phyloP scores from a whole-genome alignment of 1,140 invertebrate genomes.

The Mesaphorura yosii region DNA sequence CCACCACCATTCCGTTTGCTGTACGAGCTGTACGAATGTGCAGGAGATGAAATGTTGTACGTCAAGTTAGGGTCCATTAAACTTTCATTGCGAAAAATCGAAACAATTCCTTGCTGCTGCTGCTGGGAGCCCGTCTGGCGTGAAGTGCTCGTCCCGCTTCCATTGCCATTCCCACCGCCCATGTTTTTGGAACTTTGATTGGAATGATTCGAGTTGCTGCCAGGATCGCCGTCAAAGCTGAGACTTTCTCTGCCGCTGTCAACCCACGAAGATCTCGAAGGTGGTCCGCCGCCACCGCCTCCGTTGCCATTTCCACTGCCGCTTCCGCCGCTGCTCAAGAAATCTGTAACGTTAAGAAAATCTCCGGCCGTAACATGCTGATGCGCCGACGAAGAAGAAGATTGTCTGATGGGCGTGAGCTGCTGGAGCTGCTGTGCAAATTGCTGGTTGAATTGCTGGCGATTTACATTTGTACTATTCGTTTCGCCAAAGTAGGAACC shows the following conservation, averaged over 20 bases:
- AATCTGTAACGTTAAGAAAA: slow-evolving; percentile 1
- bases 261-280: slow-evolving; percentile 23
- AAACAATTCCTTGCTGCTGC: background rate
- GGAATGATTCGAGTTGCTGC: slow-evolving; percentile 13
- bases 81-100: background rate
- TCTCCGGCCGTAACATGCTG: slow-evolving; percentile 1
- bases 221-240: slow-evolving; percentile 28
- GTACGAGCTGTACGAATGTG: too few species aligned
- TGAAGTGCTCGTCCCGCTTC: background rate
- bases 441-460: background rate
- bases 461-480: background rate
- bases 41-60: too few species aligned
- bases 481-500: slow-evolving; percentile 11
- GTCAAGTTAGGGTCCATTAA: too few species aligned
- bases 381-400: slow-evolving; percentile 2
- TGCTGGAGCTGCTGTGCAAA: background rate
- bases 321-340: background rate
- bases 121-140: background rate
- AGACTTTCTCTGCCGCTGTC: slow-evolving; percentile 28
- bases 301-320: background rate
- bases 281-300: slow-evolving; percentile 1
- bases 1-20: background rate
- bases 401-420: background rate
- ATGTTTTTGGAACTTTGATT: slow-evolving; percentile 22
- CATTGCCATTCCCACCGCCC: background rate